phyloP scores from a whole-genome alignment of 2,888 invertebrate genomes.

The Nemurella pictetii region DNA sequence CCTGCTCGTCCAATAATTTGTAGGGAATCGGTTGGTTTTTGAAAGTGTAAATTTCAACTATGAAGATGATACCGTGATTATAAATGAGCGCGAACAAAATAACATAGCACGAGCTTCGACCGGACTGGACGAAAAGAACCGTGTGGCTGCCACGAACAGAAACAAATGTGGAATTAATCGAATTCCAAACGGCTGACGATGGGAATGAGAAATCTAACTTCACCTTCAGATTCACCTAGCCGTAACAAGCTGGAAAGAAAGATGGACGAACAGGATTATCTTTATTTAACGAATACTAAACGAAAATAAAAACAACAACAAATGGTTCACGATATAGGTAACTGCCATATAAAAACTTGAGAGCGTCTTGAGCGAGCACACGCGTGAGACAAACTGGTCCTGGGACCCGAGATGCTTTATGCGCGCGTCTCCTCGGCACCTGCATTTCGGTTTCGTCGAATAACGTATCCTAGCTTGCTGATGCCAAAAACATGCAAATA shows the following conservation, averaged over 20 bases:
- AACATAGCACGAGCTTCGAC: neutral
- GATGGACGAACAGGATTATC: neutral
- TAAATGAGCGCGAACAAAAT: neutral
- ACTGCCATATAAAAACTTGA: neutral
- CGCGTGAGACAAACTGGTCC: constrained; percentile 24
- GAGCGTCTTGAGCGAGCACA: neutral
- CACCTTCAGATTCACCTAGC: constrained; percentile 8
- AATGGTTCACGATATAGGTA: constrained; percentile 1
- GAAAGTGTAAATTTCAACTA: neutral
- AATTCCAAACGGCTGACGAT: neutral
- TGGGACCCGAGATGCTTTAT: constrained; percentile 26
- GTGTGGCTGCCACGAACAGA: neutral
- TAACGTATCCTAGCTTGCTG: neutral
- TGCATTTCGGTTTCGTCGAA: neutral
- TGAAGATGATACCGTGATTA: neutral
- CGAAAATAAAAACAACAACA: constrained; percentile 16
- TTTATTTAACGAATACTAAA: constrained; percentile 19
- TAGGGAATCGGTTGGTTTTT: too few species aligned
- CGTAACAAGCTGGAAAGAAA: neutral
- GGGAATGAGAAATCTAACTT: neutral
- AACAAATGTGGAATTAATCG: constrained; percentile 5
- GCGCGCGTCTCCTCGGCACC: neutral
- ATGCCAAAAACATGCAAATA: constrained; percentile 14
- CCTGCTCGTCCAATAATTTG: neutral
- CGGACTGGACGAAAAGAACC: neutral